Evolutionary conservation across 2,113 vertebrate genomes (phyloP), one percentile per base, ranked within the genome.

Genomic region (Tinamus guttatus): DNA sequence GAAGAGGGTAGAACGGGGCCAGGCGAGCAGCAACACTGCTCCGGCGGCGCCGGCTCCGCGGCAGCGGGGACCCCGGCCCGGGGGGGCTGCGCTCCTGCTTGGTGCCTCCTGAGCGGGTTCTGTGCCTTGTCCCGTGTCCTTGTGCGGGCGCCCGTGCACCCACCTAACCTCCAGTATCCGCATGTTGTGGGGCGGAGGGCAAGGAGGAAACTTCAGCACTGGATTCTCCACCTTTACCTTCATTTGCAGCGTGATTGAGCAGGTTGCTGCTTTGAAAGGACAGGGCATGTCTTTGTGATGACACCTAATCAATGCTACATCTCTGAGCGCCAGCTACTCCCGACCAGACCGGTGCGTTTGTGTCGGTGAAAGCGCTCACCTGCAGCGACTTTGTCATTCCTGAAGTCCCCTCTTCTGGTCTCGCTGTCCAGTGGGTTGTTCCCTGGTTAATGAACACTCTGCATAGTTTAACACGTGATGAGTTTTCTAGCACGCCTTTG

Each of bases 51-150:
- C 43, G 5, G 43, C 43, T 43, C 43, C 15, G 43, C 15, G 43
- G 43, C 43, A 15, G 43, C 19, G 1, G 63, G 30, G 58, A 47
- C 21, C 28, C 45, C 0, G 2, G 16, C 71, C 51, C 69, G 32
- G 85, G 24, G 58, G 47, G 25, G 24, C 21, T 6, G 25, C 5
- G 13, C 7, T 13, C 18, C 28, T 4, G n/a, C 70, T 70, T 30
- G 32, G 8, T 9, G 16, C 27, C 75, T 74, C 85, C 6, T 21
- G 69, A 70, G 18, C 38, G 47, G 73, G 77, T 81, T 40, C 60
- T 58, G 60, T 11, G 5, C 69, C 5, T 0, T 5, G 41, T 11
- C 1, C 9, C 5, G 0, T 5, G 41, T 11, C 1, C 9, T 24
- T 24, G 13, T 10, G 51, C 79, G 3, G 19, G 1, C 40, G 65